phyloP scores from a whole-genome alignment of 2,888 invertebrate genomes.

The Rhamphomyia laevipes region DNA sequence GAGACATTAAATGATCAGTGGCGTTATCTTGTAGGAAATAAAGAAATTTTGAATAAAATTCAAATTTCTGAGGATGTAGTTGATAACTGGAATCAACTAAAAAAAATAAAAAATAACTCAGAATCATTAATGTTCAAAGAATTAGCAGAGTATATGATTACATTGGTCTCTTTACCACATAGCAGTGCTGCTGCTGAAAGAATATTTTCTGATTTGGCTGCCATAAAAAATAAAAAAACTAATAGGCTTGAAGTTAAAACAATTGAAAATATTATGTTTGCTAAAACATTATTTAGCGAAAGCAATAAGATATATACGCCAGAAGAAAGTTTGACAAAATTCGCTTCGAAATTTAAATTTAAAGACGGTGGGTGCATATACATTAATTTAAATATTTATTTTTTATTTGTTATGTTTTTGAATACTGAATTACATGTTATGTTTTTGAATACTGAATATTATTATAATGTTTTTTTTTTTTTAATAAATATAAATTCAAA shows the following conservation, averaged over 20 bases:
- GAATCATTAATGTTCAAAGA: conserved; percentile 2
- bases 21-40: conserved; percentile 1
- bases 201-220: conserved; percentile 1
- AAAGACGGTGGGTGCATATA: too few species aligned
- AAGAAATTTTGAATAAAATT: conserved; percentile 1
- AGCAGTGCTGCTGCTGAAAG: conserved; percentile 8
- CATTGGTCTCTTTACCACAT: conserved; percentile 3
- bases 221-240: conserved; percentile 3
- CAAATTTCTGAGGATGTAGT: conserved; percentile 1
- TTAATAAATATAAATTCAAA: too few species aligned
- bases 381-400: too few species aligned
- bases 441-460: too few species aligned
- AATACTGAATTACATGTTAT: too few species aligned
- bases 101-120: background rate
- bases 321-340: too few species aligned
- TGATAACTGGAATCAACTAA: background rate
- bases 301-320: background rate
- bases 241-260: conserved; percentile 3
- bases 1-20: conserved; percentile 5
- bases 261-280: conserved; percentile 1
- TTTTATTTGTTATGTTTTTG: too few species aligned
- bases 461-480: too few species aligned
- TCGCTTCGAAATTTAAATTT: too few species aligned
- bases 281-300: too few species aligned
- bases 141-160: conserved; percentile 4